Evolutionary conservation across 2,113 vertebrate genomes (phyloP).

Genomic region (Astatotilapia flaviijosephi): DNA sequence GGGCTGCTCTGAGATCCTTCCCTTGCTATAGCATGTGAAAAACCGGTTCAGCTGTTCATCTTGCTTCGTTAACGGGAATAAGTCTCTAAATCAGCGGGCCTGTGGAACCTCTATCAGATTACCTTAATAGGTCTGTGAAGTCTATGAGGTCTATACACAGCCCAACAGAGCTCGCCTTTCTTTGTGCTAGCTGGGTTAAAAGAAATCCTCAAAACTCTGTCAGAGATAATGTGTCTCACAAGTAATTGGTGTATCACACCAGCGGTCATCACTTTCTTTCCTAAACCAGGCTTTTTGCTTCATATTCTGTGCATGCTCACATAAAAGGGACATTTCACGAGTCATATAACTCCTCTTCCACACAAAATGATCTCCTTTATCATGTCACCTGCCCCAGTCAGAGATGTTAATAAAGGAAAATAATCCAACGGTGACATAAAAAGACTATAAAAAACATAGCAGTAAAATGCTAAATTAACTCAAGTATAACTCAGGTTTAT

Average conservation of each 20-base stretch:
- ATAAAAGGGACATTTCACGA: background rate
- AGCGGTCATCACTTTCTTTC: background rate
- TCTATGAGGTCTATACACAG: background rate
- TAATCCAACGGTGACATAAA: background rate
- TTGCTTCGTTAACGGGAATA: background rate
- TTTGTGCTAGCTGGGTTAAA: background rate
- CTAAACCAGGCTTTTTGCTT: background rate
- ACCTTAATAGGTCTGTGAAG: background rate
- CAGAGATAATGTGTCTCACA: background rate
- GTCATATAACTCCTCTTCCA: background rate
- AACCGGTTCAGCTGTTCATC: background rate
- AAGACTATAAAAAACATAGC: background rate
- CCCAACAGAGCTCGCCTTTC: background rate
- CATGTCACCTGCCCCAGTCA: background rate
- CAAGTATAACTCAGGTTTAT: background rate
- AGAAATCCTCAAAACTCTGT: background rate
- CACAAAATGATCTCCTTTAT: background rate
- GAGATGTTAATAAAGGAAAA: background rate
- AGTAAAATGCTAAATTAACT: background rate
- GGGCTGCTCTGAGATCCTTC: background rate
- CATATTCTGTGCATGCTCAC: background rate
- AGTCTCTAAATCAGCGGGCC: background rate
- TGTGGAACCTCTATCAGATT: background rate
- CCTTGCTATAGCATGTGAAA: background rate
- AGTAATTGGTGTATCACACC: background rate